Conservation (phyloP, 2,797 vertebrate genomes). For the Kryptolebias ocellatus region DNA sequence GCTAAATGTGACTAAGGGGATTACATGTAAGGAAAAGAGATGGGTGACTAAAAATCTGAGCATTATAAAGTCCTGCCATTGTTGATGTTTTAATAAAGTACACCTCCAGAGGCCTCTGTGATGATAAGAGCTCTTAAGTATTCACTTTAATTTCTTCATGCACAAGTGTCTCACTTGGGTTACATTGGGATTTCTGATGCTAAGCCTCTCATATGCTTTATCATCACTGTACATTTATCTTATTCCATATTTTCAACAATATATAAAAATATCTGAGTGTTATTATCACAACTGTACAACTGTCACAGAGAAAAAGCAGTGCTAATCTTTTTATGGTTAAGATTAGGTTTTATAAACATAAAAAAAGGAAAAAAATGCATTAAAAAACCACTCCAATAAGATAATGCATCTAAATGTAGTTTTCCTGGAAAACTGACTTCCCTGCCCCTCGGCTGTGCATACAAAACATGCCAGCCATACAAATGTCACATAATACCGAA, state of each 20-base stretch:
- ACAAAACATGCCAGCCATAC: no score
- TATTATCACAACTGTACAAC: neutral
- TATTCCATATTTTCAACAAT: neutral
- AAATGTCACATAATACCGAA: no score
- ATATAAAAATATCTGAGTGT: neutral
- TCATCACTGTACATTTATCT: neutral
- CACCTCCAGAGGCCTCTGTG: neutral
- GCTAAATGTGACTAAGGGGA: conserved; percentile 7
- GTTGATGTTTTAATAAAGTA: conserved; percentile 12
- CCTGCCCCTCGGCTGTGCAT: no score
- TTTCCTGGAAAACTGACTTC: no score
- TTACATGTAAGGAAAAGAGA: conserved; percentile 1
- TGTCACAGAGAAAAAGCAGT: neutral
- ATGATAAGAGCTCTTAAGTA: neutral
- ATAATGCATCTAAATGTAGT: no score
- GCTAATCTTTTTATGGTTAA: neutral
- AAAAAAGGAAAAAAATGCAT: neutral
- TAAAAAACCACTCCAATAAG: no score
- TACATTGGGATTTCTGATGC: neutral
- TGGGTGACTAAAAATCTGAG: neutral
- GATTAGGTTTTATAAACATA: neutral
- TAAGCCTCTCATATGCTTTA: neutral
- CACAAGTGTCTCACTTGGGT: neutral
- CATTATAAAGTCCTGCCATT: conserved; percentile 3
- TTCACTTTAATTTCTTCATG: neutral